Base-by-base conservation (phyloP, 2,888 invertebrate species). In the Xanthostigma xanthostigma region DNA sequence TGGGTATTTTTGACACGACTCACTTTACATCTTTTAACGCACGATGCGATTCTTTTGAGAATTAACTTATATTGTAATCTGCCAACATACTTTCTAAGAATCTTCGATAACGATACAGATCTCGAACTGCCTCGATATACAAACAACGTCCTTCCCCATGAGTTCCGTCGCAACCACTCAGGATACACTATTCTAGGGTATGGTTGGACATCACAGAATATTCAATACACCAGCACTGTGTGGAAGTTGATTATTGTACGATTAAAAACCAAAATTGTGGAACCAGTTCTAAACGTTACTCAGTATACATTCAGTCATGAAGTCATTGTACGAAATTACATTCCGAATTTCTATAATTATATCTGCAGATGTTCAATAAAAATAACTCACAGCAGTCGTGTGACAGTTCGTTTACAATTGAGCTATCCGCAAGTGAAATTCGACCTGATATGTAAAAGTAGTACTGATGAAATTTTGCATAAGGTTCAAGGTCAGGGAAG, bases 101-200 rank as follows among this genome's bases (percentile, higher is more conserved):
- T 64, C 1, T 62, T 63, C 48, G 54, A 66, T 50, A 67, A 66
- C 45, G 65, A 65, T 47, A 59, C 56, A 4, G 44, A 50, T 9
- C 36, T 53, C 33, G 65, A 66, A 54, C 54, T 60, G 8, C 51
- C 51, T 34, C 49, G 59, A 43, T 52, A 55, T 41, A 56, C 58
- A 3, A 59, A 62, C 40, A 59, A 58, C 34, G 58, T 56, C 0
- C 36, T 50, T 4, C 59, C 60, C 1, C 38, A 51, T 9, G 46
- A 49, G 13, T 66, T 62, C 44, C 38, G 48, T 5, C 53, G 51
- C 14, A 65, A 65, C 53, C 40, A 36, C 5, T 53, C 52, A 8
- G 66, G 66, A 1, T 67, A 65, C 46, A 65, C 65, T 0, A 53
- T 64, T 5, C 45, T 65, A 2, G 59, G 59, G 41, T 64, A 65